Evolutionary conservation across 2,113 vertebrate species (phyloP).

Genomic region (Falco punctatus): DNA sequence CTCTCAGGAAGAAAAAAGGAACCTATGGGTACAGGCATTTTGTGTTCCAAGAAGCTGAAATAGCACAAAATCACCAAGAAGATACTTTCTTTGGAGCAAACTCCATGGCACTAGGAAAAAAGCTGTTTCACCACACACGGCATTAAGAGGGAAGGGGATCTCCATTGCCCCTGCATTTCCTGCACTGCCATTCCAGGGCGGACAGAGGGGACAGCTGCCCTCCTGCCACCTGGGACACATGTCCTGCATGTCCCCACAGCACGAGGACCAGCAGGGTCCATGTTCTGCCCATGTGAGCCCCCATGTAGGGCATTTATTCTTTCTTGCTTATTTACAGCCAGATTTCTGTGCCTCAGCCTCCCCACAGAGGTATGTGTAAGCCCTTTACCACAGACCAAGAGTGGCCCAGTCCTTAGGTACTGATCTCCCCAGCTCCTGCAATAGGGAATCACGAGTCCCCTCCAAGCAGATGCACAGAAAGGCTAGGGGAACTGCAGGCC

Average conservation of each 20-base stretch:
- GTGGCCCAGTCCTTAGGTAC: background rate
- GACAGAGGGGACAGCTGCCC: rapidly evolving
- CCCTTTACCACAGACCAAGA: background rate
- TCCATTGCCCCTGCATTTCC: too few relatives aligned
- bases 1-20: background rate
- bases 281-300: rapidly evolving
- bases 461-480: background rate
- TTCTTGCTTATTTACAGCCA: background rate
- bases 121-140: rapidly evolving
- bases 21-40: background rate
- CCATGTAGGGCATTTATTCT: background rate
- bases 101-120: rapidly evolving
- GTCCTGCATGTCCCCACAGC: rapidly evolving
- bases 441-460: background rate
- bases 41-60: background rate
- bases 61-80: background rate
- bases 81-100: background rate
- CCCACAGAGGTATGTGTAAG: background rate
- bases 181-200: rapidly evolving
- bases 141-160: background rate
- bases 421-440: background rate
- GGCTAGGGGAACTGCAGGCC: background rate
- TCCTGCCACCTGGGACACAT: background rate
- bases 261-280: background rate
- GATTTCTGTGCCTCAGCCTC: background rate